Base-by-base conservation (phyloP, 92 coral and sea anemone genomes). In the Galaxea fascicularis region DNA sequence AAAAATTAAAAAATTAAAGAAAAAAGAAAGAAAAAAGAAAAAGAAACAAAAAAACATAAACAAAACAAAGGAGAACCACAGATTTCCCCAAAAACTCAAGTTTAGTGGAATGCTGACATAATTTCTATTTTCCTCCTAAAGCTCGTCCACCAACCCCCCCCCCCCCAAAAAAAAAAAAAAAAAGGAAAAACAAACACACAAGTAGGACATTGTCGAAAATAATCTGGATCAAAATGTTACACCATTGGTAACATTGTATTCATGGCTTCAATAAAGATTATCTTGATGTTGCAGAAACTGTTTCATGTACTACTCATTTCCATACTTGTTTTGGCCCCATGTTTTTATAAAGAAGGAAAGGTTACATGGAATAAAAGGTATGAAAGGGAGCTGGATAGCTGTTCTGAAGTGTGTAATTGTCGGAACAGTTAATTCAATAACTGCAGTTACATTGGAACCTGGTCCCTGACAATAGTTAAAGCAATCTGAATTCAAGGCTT, bases 191-290 rank as follows among this genome's bases (percentile, higher is more conserved):
- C 21, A 39, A 44, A 71, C 17, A 8, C 22, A n/a, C 29, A 22
- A 22, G 76, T 47, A 45, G 76, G 21, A 21, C 76, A 71, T 29
- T 71, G 76, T 71, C 46, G 58, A 71, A 71, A 45, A 13, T 47
- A n/a, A 24, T 71, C 53, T 70, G 74, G 56, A 70, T 13, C 49
- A 1, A 22, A 20, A 35, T 31, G 66, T 60, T 4, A 21, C 28
- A 0, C 22, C 27, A n/a, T n/a, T n/a, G n/a, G 66, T 60, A 21
- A 60, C 30, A 24, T 60, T 8, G 22, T 10, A 28, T 24, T 22
- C 30, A 60, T 60, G 66, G 30, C 21, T 60, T 28, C 15, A 60
- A 21, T 60, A 21, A 60, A 60, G 66, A 60, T 60, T 12, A 21
- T 14, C 25, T 57, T 20, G n/a, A 15, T 57, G 18, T 57, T 0